phyloP scores from a whole-genome alignment of 2,888 invertebrate species.

The Lacanobia wlatinum region DNA sequence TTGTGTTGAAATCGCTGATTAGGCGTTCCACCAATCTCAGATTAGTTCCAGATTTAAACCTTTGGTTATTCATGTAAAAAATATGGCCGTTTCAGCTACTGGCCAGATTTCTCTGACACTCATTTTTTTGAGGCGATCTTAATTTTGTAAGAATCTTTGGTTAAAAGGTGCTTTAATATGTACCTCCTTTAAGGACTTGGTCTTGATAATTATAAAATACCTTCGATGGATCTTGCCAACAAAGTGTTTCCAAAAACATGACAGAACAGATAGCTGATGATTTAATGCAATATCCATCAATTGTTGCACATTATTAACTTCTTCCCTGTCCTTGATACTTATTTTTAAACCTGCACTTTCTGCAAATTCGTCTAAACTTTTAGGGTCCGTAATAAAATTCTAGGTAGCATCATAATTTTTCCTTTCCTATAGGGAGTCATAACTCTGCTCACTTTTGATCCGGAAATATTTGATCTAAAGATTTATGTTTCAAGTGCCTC shows the following conservation, averaged over 20 bases:
- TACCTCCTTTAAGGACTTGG: not conserved
- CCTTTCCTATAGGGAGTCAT: conserved; percentile 28
- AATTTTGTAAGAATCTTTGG: not conserved
- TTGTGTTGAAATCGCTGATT: conserved; percentile 61
- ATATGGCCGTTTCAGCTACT: conserved; percentile 23
- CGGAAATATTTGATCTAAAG: conserved; percentile 36
- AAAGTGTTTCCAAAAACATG: not conserved
- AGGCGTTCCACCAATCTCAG: conserved; percentile 55
- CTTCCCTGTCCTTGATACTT: not conserved
- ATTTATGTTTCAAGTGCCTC: conserved; percentile 36
- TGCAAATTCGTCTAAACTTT: not conserved
- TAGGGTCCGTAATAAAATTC: conserved; percentile 28
- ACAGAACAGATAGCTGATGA: not conserved
- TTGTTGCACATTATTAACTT: too few species aligned
- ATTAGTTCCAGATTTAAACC: conserved; percentile 58
- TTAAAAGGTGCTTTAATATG: not conserved
- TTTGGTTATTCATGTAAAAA: conserved; percentile 42
- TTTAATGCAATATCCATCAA: not conserved
- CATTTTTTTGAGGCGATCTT: not conserved
- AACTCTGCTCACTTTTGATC: conserved; percentile 27
- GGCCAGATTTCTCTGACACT: conserved; percentile 34
- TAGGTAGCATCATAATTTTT: conserved; percentile 30
- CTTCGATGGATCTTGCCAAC: not conserved
- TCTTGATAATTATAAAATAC: not conserved
- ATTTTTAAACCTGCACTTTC: not conserved